Base-by-base conservation (phyloP, 2,888 invertebrate species). In the Trisateles emortualis region DNA sequence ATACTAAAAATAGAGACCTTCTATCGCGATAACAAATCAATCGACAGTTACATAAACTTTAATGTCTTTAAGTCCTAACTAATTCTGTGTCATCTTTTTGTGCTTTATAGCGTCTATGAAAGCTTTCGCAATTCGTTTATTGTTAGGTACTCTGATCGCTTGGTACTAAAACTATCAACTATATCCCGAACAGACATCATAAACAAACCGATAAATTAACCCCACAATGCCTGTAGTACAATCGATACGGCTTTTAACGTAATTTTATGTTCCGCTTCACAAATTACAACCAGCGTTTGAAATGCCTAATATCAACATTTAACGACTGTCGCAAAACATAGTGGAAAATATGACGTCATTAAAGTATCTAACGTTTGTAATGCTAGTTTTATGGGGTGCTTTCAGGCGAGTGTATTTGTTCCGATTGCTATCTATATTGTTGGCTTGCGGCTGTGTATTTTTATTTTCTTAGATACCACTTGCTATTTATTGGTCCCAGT, bases 341-440 rank as follows among this genome's bases (percentile, higher is more conserved):
- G 72, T 76, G 76, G 75, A 78, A 81, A 79, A 79, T 80, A 78
- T 80, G 72, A 72, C 69, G 73, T 73, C 76, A 78, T 84, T 79
- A 80, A 82, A 78, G 63, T 60, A 64, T 65, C 59, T 62, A 74
- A 65, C 70, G 74, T 67, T 65, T 59, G 70, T 73, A 72, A 78
- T 72, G 74, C 64, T 60, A 64, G 71, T 78, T 81, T 83, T 79
- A 83, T 76, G 74, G 68, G 42, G 42, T 46, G 40, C 38, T 55
- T 55, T 46, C 52, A 42, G 39, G 32, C n/a, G 35, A 46, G 48
- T 57, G 39, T 50, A 61, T 61, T 53, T 57, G 48, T 50, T 40
- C 48, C 19, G 69, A 69, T 72, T 67, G 52, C 52, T 64, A 69
- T 74, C 71, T 71, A 60, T 68, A 64, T 66, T 64, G 63, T 62